Base-by-base conservation (phyloP, 2,797 vertebrate species). In the Eurystomus glaucurus region DNA sequence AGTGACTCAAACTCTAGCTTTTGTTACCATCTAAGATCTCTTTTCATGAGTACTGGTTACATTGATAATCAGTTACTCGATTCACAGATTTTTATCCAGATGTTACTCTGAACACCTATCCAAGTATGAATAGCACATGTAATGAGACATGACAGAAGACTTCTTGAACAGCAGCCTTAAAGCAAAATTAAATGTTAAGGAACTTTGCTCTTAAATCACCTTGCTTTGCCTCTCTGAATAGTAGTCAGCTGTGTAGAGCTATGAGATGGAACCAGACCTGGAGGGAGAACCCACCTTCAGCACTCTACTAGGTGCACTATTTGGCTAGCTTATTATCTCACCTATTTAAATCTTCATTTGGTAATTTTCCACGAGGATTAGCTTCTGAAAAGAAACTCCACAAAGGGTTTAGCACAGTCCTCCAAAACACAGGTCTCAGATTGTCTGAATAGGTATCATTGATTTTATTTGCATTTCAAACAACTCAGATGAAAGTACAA, bases 381-480 rank as follows among this genome's bases (percentile, higher is more conserved):
- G 45, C 35, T 92, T 84, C 82, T 64, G 66, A 74, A 92, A 85
- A 82, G 48, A 72, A 94, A 82, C 29, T 74, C 37, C 35, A n/a
- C 55, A 50, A 82, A 82, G 11, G 11, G 4, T 65, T 85, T 86
- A 80, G 37, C n/a, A 11, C 4, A 83, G 68, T 64, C 33, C 50
- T 91, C 43, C 0, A 2, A 90, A 94, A 87, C 43, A 58, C 66
- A 68, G 52, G 25, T 90, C 77, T 94, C 51, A 20, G 37, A 55
- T 39, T 66, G 48, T 33, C 72, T 88, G 88, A 92, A 90, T 90
- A 84, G 70, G 66, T 93, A 86, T 81, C 65, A 23, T 20, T 75
- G 85, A 55, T 94, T 92, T 93, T 81, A 90, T 94, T 94, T 94
- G 76, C 94, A 88, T 95, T 94, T 96, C 93, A 96, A 21, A 95